These are phyloP conservation scores for Hylaeus volcanicus DNA, from an alignment of 1,140 invertebrate genomes.

Conservation along the genomic window DNA sequence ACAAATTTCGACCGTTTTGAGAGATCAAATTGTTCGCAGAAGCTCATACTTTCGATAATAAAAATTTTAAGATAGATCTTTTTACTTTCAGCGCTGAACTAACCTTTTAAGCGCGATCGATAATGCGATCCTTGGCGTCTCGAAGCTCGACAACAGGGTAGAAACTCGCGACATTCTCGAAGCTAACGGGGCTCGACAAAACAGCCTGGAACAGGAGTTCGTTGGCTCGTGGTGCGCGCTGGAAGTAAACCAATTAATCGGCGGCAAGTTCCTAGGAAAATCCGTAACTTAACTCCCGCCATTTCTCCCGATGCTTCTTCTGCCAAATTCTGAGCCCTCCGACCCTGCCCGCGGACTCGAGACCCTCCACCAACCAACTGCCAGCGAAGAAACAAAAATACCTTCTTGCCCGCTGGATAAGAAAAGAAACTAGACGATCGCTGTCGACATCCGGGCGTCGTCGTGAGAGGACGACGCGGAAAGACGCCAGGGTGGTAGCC, in stretches of 20 bases:
- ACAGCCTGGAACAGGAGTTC: constrained; percentile 60
- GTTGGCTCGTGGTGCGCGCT: constrained; percentile 64
- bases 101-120: no score
- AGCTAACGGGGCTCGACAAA: constrained; percentile 49
- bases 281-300: constrained; percentile 64
- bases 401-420: constrained; percentile 21
- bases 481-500: constrained; percentile 8
- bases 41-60: no score
- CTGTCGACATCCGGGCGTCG: constrained; percentile 65
- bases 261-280: constrained; percentile 65
- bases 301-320: constrained; percentile 59
- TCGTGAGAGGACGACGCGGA: constrained; percentile 26
- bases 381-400: constrained; percentile 61
- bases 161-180: constrained; percentile 53
- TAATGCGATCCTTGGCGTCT: no score
- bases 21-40: no score
- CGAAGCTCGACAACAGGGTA: neutral
- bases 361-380: neutral
- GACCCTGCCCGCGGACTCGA: neutral
- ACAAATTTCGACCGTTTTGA: no score
- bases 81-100: no score
- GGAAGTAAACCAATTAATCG: constrained; percentile 73
- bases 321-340: constrained; percentile 63
- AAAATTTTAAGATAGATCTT: no score
- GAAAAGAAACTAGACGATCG: constrained; percentile 27